phyloP scores from a whole-genome alignment of 2,113 vertebrate species.

The Petrocephalus microphthalmus region DNA sequence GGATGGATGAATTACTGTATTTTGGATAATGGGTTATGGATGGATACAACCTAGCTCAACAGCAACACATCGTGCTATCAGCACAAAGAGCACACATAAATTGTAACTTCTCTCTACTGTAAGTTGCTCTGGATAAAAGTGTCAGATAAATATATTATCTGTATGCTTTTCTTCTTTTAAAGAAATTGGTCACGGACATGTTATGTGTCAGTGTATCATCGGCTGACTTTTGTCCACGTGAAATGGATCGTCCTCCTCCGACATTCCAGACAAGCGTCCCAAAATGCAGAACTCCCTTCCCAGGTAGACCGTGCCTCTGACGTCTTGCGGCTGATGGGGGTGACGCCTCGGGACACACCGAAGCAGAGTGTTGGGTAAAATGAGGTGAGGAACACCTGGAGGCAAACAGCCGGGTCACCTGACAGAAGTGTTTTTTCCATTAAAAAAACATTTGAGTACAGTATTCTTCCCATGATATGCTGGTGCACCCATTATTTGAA shows the following conservation, averaged over 20 bases:
- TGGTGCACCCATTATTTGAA: not conserved
- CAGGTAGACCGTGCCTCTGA: not conserved
- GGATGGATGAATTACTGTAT: not conserved
- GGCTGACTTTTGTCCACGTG: too few relatives aligned
- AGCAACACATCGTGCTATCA: not conserved
- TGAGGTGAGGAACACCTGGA: not conserved
- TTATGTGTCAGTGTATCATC: not conserved
- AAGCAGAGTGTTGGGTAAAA: not conserved
- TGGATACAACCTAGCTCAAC: not conserved
- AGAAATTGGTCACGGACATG: not conserved
- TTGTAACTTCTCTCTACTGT: not conserved
- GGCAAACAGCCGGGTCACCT: not conserved
- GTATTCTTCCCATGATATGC: not conserved
- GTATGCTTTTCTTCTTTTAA: not conserved
- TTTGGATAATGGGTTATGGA: not conserved
- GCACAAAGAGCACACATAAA: not conserved
- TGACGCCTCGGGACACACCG: not conserved
- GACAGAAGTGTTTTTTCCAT: not conserved
- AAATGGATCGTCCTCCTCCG: not conserved
- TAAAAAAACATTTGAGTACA: not conserved
- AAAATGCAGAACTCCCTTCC: not conserved
- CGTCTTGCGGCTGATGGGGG: not conserved
- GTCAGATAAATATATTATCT: not conserved
- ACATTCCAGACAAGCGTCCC: not conserved
- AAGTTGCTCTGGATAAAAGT: not conserved